phyloP scores from a whole-genome alignment of 2,888 invertebrate species.

The Tinea trinotella region DNA sequence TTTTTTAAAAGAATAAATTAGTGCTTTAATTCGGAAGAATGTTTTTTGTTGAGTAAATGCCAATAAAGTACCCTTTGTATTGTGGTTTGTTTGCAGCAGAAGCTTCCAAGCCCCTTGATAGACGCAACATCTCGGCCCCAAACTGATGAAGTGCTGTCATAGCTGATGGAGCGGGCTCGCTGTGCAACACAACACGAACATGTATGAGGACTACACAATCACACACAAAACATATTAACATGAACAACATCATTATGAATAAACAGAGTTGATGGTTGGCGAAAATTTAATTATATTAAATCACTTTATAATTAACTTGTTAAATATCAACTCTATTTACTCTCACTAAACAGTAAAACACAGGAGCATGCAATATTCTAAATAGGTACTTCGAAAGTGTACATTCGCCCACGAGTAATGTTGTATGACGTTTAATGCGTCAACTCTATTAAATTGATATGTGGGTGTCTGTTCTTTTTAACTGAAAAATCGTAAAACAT shows the following conservation, averaged over 20 bases:
- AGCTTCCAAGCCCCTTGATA: conserved; percentile 85
- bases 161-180: conserved; percentile 84
- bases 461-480: no score
- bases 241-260: no score
- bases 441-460: neutral
- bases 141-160: conserved; percentile 90
- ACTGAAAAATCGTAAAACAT: no score
- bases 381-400: neutral
- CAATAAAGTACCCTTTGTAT: conserved; percentile 49
- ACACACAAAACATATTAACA: conserved; percentile 13
- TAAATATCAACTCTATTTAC: neutral
- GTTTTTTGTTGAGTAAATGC: conserved; percentile 12
- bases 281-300: no score
- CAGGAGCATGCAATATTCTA: neutral
- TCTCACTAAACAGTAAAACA: neutral
- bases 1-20: conserved; percentile 20
- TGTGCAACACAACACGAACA: conserved; percentile 64
- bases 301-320: neutral
- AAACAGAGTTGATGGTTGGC: no score
- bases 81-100: conserved; percentile 69
- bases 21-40: conserved; percentile 13
- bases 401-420: no score
- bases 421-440: neutral
- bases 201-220: conserved; percentile 48
- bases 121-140: conserved; percentile 88